Conservation (phyloP, 2,888 invertebrate genomes). For the Atethmia centrago region DNA sequence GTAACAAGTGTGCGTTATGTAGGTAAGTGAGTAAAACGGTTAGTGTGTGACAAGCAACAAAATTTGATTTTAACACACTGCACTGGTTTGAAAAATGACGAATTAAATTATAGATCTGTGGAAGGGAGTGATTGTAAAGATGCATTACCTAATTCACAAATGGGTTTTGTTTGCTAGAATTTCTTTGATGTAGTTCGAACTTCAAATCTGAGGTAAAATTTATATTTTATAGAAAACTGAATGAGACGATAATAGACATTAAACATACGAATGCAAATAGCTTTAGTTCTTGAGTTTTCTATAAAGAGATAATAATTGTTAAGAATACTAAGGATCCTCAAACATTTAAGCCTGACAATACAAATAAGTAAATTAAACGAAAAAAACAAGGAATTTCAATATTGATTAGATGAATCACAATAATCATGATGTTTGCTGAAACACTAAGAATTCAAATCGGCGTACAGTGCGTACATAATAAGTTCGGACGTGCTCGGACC, state of each 20-base stretch:
- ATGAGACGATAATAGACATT: background rate
- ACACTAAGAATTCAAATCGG: conserved; percentile 59
- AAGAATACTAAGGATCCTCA: conserved; percentile 9
- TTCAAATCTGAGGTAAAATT: background rate
- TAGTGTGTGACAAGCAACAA: conserved; percentile 11
- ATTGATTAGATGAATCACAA: conserved; percentile 60
- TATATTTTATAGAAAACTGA: too few species aligned
- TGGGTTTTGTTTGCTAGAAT: background rate
- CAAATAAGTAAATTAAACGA: conserved; percentile 39
- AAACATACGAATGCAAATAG: background rate
- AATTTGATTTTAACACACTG: background rate
- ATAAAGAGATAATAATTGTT: conserved; percentile 8
- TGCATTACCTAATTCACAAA: background rate
- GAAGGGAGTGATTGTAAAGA: too few species aligned
- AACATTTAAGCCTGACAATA: conserved; percentile 32
- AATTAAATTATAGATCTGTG: background rate
- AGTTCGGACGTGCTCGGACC: conserved; percentile 54
- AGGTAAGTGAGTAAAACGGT: conserved; percentile 23
- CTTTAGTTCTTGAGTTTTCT: background rate
- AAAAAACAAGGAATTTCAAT: conserved; percentile 50
- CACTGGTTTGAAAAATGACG: background rate
- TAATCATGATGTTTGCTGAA: conserved; percentile 56
- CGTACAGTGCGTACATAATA: conserved; percentile 55
- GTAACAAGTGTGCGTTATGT: conserved; percentile 45
- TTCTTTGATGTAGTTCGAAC: background rate